Conservation (phyloP, 2,113 vertebrate species). For the Sinocyclocheilus anophthalmus region DNA sequence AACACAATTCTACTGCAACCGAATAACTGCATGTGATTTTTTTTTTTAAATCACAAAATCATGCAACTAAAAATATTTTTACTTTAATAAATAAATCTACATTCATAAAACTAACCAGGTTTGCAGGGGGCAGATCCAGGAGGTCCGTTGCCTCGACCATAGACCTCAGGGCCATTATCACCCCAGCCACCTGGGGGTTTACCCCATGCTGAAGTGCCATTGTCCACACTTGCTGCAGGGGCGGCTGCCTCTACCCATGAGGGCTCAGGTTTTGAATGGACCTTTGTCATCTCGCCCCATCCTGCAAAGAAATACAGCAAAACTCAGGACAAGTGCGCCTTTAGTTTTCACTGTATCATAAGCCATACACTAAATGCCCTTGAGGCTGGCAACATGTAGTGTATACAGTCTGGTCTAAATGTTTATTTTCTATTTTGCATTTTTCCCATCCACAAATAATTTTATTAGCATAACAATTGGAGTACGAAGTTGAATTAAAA, state of each 20-base stretch:
- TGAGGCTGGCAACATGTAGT: background rate
- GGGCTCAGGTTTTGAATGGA: constrained; percentile 86
- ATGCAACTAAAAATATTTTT: background rate
- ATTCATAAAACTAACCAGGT: constrained; percentile 78
- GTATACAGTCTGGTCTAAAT: background rate
- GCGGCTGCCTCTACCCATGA: constrained; percentile 88
- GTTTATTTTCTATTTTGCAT: background rate
- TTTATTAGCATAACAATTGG: no score
- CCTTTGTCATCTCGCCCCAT: constrained; percentile 88
- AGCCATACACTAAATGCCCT: background rate
- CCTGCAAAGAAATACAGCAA: constrained; percentile 69
- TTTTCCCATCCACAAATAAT: background rate
- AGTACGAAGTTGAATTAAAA: background rate
- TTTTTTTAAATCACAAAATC: background rate
- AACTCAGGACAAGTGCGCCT: background rate
- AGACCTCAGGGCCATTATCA: constrained; percentile 83
- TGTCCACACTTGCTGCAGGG: constrained; percentile 85
- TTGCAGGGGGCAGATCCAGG: constrained; percentile 90
- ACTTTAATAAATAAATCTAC: background rate
- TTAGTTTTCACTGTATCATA: background rate
- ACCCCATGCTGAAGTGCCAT: constrained; percentile 93
- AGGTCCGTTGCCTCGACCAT: constrained; percentile 81
- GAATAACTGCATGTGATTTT: background rate
- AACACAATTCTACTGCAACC: no score
- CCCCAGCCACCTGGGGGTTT: constrained; percentile 87